Evolutionary conservation across 1,140 invertebrate genomes (phyloP), one percentile per base, ranked within the genome.

Genomic region (Eciton burchellii): DNA sequence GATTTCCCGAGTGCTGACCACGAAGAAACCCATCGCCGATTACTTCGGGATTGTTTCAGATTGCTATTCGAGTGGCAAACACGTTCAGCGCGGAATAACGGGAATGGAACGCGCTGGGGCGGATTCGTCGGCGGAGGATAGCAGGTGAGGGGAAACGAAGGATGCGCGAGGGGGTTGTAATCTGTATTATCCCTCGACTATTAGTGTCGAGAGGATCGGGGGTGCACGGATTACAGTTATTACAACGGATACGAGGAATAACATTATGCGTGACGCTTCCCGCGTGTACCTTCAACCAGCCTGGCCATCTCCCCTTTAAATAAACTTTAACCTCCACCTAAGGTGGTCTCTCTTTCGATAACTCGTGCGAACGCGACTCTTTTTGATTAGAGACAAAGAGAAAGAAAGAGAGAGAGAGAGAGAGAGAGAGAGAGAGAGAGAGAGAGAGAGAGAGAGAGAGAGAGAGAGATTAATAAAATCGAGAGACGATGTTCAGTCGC

Each of bases 161-260:
- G 14, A 65, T 60, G 29, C 57, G 57, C 68, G 73, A 63, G 56
- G 72, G 91, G 88, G 87, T 89, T 89, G 86, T 92, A 92, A 92
- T 92, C 92, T 91, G 90, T 92, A 92, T 92, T 92, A 92, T 92
- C 92, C 89, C 88, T 87, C 86, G 91, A 92, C 92, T 92, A 92
- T 92, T 92, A 92, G 92, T 91, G 88, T 85, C 85, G 90, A 92
- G 90, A 92, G 91, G 91, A 92, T 92, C 87, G 87, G 85, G 90
- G 88, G 77, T 86, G 89, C 84, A 82, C 87, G 88, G 91, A 92
- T 92, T 92, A 91, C 87, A 92, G 86, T 92, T 91, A 91, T 91
- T 91, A 91, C 82, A 87, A 83, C 82, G 85, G 89, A 89, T 91
- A 91, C 87, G 88, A 87, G 88, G 90, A 89, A 85, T 92, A 91